Conservation (phyloP, 2,797 vertebrate genomes). For the Zalophus californianus region DNA sequence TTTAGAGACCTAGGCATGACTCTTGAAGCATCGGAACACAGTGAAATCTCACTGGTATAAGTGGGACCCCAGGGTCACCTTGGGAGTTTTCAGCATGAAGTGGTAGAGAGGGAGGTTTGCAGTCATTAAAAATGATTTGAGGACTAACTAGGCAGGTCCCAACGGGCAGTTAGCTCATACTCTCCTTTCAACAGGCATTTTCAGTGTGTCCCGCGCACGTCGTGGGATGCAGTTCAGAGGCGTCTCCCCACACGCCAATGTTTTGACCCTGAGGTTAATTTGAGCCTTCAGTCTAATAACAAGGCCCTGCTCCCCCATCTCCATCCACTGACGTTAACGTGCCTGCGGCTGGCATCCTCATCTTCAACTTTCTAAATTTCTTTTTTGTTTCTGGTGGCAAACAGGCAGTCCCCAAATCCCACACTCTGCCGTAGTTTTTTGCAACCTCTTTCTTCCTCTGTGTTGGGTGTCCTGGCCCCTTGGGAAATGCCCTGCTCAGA, state of each 20-base stretch:
- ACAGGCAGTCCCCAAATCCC: not conserved
- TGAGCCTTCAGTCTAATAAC: not conserved
- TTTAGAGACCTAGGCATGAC: not conserved
- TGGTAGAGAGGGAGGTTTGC: not conserved
- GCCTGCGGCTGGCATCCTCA: not conserved
- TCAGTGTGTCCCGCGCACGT: not conserved
- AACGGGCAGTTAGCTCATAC: not conserved
- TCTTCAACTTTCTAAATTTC: not conserved
- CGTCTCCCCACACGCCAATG: rapidly evolving
- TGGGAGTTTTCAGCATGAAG: not conserved
- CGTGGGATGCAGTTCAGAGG: not conserved
- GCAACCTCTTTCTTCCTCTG: not conserved
- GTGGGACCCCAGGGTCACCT: not conserved
- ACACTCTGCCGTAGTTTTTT: not conserved
- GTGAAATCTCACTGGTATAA: not conserved
- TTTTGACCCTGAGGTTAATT: not conserved
- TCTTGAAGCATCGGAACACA: not conserved
- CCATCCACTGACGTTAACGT: not conserved
- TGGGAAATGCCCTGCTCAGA: not conserved
- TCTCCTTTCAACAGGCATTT: not conserved
- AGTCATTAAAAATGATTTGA: not conserved
- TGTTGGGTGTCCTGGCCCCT: not conserved
- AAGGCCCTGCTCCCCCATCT: not conserved
- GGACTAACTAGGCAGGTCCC: not conserved
- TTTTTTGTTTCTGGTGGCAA: not conserved